Evolutionary conservation across 2,888 invertebrate genomes (phyloP).

Genomic region (Clistopyga incitator): DNA sequence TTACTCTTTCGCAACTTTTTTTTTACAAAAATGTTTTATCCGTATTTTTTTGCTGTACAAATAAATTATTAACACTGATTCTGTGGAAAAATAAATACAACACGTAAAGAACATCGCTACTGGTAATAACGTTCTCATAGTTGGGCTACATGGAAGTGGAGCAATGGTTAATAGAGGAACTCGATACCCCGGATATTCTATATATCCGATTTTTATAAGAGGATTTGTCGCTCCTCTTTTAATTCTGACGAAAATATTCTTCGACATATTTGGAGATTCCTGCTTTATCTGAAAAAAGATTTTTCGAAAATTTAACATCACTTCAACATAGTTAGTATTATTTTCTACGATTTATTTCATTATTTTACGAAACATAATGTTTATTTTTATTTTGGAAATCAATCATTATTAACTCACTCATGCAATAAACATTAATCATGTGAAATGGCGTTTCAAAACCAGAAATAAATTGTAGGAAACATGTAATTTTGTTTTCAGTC

Average conservation of each 20-base stretch:
- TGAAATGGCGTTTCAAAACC: too few species aligned
- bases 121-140: conserved; percentile 4
- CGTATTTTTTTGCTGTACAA: conserved; percentile 22
- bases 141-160: conserved; percentile 23
- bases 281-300: conserved; percentile 50
- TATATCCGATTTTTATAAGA: neutral
- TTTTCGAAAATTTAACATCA: neutral
- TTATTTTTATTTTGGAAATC: too few species aligned
- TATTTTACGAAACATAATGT: too few species aligned
- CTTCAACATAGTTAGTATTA: neutral
- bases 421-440: too few species aligned
- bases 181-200: conserved; percentile 17
- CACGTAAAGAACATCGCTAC: conserved; percentile 6
- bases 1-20: neutral
- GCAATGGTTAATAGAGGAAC: conserved; percentile 6
- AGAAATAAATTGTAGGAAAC: too few species aligned
- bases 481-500: too few species aligned
- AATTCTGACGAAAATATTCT: conserved; percentile 53
- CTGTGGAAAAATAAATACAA: conserved; percentile 21
- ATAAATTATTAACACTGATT: conserved; percentile 36
- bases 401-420: too few species aligned
- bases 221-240: neutral
- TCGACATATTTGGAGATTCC: conserved; percentile 63
- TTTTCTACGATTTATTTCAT: too few species aligned
- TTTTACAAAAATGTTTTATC: conserved; percentile 10